Evolutionary conservation across 2,113 vertebrate species (phyloP).

Genomic region (Barnardius zonarius): DNA sequence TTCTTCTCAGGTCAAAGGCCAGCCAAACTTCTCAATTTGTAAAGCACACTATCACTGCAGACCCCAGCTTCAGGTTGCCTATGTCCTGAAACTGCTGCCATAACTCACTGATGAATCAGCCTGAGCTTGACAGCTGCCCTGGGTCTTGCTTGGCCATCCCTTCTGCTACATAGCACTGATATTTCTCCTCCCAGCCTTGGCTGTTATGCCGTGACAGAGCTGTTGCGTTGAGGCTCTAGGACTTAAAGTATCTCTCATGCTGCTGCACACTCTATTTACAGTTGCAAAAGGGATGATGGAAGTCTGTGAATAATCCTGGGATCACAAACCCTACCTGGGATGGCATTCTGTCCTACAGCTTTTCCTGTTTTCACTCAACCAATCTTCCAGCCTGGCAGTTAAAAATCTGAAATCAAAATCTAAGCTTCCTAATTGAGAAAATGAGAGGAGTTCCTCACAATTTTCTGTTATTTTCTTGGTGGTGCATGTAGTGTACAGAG

Average conservation of each 20-base stretch:
- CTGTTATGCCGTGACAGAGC: background rate
- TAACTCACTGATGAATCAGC: background rate
- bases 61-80: background rate
- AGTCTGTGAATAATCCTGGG: conserved; percentile 46
- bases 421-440: background rate
- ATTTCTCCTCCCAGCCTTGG: background rate
- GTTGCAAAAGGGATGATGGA: background rate
- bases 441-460: background rate
- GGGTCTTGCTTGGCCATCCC: background rate
- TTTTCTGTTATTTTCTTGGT: background rate
- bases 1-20: conserved; percentile 17
- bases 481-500: background rate
- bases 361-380: conserved; percentile 33
- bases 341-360: background rate
- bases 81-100: background rate
- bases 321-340: background rate
- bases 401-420: conserved; percentile 29
- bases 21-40: background rate
- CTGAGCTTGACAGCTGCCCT: background rate
- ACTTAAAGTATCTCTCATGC: background rate
- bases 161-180: background rate
- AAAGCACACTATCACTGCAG: background rate
- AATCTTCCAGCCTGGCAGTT: conserved; percentile 18
- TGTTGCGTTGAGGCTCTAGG: conserved; percentile 8
- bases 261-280: background rate